Base-by-base conservation (phyloP, 2,797 vertebrate species). In the Scolopax bukidnonensis region DNA sequence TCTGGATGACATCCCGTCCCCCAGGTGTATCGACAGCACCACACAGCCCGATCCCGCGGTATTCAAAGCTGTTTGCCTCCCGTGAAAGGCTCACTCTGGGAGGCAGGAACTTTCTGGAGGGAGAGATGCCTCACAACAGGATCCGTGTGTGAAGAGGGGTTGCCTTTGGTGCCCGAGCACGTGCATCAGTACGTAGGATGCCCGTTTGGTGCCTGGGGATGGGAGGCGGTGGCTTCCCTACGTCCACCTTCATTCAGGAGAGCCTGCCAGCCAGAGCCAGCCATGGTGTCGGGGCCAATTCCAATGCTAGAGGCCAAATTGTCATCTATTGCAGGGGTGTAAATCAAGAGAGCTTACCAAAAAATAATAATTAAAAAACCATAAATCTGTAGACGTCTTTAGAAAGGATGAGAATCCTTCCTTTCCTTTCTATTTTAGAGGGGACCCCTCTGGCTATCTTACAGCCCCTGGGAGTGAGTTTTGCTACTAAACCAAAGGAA, bases 401-500 rank as follows among this genome's bases (percentile, higher is more conserved):
- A 61, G 53, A 89, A 57, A 92, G n/a, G 13, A 89, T 65, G 51
- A 43, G 43, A 25, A 89, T 65, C 14, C 0, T n/a, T 70, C 50
- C 51, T 85, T 82, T 75, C 47, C 69, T 61, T 80, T 88, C 63
- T 70, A 0, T 74, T 93, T 87, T 63, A 81, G 41, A 83, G 38
- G 25, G 43, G 57, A 94, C 64, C 40, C 57, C 67, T 87, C 90
- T 67, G 74, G 75, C 70, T 88, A 79, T 38, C 24, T 67, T 65
- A 40, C 16, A 93, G 73, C 70, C 73, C 69, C 19, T 60, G 74
- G 36, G 73, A 96, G 23, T 28, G 61, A 89, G 19, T 82, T 96
- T 70, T 80, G 40, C 84, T 92, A 50, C 64, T 91, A 90, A 96
- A 92, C 63, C 77, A 77, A 96, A 82, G 43, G 21, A 57, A 93